Evolutionary conservation across 2,888 invertebrate species (phyloP).

Genomic region (Drosophila nr. fundita): DNA sequence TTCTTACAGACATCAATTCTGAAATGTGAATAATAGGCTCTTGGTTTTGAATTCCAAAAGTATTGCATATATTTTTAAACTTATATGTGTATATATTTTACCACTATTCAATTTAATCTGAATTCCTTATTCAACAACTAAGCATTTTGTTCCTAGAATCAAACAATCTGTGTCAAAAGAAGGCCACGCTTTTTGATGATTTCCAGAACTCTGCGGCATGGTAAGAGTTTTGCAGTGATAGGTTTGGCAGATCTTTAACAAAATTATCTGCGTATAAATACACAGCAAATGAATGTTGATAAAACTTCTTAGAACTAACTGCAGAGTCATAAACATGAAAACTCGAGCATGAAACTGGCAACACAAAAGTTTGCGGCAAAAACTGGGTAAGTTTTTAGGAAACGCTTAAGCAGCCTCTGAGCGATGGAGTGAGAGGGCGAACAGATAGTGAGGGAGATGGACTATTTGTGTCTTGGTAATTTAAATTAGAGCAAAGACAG

Average conservation of each 20-base stretch:
- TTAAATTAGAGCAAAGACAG: constrained; percentile 74
- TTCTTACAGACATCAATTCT: not conserved
- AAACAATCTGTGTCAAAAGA: not conserved
- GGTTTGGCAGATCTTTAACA: constrained; percentile 4
- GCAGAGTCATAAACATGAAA: constrained; percentile 60
- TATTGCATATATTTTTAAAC: not conserved
- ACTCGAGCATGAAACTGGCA: constrained; percentile 34
- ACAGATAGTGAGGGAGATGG: not conserved
- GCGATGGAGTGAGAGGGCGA: not conserved
- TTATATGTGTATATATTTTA: not conserved
- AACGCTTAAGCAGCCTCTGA: constrained; percentile 53
- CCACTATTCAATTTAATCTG: not conserved
- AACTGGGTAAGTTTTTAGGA: constrained; percentile 74
- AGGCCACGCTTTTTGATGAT: constrained; percentile 43
- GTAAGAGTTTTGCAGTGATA: constrained; percentile 1
- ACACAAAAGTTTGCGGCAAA: constrained; percentile 59
- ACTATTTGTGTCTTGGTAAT: constrained; percentile 35
- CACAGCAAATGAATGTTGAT: constrained; percentile 20
- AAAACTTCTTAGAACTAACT: constrained; percentile 61
- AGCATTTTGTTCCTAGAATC: constrained; percentile 17
- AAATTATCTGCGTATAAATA: constrained; percentile 5
- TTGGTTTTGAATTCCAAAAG: not conserved
- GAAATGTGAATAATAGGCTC: not conserved
- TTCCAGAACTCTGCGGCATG: constrained; percentile 16
- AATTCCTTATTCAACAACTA: not conserved